A percentile compares a stretch with the other conserved stretches of the same genome.
Conservation (phyloP, 1,140 invertebrate species). For the Heliconius melpomene region DNA sequence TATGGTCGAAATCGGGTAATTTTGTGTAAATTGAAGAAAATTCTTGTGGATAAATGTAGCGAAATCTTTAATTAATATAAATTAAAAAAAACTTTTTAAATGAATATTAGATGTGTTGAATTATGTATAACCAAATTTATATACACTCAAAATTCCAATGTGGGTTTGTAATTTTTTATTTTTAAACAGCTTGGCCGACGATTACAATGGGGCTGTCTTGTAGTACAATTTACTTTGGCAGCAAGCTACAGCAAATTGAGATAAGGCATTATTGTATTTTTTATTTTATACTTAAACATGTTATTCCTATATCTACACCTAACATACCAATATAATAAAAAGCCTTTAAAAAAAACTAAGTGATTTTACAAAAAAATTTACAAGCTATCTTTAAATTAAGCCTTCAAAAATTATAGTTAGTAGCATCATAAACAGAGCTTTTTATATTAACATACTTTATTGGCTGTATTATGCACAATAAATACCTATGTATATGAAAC, state of each 20-base stretch:
- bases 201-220: neutral
- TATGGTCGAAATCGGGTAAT: conserved; percentile 13
- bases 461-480: neutral
- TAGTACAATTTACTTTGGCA: neutral
- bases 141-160: neutral
- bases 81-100: neutral
- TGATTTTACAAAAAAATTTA: neutral
- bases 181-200: neutral
- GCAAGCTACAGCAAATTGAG: neutral
- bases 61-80: conserved; percentile 13
- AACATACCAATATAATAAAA: no score
- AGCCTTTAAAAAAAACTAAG: no score
- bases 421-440: no score
- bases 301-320: no score
- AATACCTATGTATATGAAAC: neutral
- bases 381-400: neutral
- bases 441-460: no score
- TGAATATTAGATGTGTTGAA: neutral
- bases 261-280: no score
- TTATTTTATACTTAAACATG: no score
- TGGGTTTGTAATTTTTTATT: neutral
- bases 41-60: conserved; percentile 13
- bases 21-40: conserved; percentile 23
- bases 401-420: neutral
- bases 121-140: neutral